Evolutionary conservation across 2,797 vertebrate genomes (phyloP), one percentile per base, ranked within the genome.

Genomic region (Chloroceryle amazona): DNA sequence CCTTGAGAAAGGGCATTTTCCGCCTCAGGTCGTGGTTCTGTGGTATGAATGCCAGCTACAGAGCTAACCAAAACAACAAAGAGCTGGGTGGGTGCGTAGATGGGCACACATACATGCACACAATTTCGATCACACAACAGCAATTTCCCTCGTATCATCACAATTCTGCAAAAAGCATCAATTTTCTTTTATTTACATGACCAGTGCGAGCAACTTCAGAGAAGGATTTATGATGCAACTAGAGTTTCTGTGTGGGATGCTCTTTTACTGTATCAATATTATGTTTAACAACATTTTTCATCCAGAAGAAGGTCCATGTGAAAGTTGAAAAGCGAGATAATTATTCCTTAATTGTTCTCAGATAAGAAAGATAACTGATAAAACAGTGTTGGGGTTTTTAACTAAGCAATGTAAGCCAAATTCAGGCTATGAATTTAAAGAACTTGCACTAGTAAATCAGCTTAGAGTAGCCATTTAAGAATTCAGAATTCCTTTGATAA

Each of bases 171-270:
- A 96, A 90, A 41, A 79, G 49, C 61, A 91, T 87, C 74, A 74
- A 58, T 92, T 86, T 91, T 73, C 61, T 82, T 94, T 81, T 96
- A 94, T 97, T 96, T 93, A 96, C 95, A 93, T 96, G 96, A 93
- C 91, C 93, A 89, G 73, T 57, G 79, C 54, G 62, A 96, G 70
- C 60, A 93, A 31, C 66, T 83, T 91, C 85, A 95, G 79, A 80
- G 72, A 54, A 87, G 52, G 62, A 95, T 96, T 97, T 95, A 94
- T 44, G 76, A 49, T 73, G 9, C 81, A 81, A 68, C 74, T 89
- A 95, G 73, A 58, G 76, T 91, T 96, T 94, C 85, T 81, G 58
- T 65, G 62, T 73, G 86, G 46, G 83, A 89, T 93, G 70, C 62
- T 83, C 78, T 91, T 90, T 87, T 87, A 81, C 67, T 89, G 14